Percentiles rank a stretch among this genome's conserved stretches.
Conservation (phyloP, 2,113 vertebrate species). For the Columbina picui region DNA sequence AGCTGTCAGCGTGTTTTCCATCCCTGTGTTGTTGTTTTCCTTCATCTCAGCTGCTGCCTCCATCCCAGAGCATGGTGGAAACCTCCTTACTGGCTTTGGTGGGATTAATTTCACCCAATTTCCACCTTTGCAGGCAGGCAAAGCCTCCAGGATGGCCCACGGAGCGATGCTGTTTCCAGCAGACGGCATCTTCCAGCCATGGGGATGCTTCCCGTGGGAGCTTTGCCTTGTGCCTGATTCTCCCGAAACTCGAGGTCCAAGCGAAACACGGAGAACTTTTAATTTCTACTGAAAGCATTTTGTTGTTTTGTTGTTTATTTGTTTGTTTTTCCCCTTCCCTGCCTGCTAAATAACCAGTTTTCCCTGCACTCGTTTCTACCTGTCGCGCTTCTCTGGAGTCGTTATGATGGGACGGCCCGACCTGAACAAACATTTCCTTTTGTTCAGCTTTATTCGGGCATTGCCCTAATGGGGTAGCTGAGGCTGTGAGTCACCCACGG, state of each 20-base stretch:
- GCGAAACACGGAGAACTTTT: rapidly evolving
- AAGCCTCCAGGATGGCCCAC: neutral
- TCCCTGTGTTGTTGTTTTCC: neutral
- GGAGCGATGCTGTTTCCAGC: rapidly evolving
- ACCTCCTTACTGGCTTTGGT: neutral
- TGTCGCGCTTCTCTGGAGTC: neutral
- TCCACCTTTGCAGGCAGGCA: rapidly evolving
- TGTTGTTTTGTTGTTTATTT: neutral
- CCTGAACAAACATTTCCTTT: conserved; percentile 28
- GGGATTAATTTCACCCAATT: rapidly evolving
- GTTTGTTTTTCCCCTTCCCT: neutral
- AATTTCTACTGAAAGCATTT: neutral
- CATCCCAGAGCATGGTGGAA: rapidly evolving
- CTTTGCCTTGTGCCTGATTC: neutral
- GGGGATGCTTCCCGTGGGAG: neutral
- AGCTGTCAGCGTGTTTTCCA: rapidly evolving
- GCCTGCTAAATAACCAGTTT: conserved; percentile 45
- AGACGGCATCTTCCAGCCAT: neutral
- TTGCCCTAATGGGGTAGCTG: neutral
- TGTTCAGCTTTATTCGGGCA: neutral
- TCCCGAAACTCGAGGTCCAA: neutral
- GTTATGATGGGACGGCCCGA: conserved; percentile 6
- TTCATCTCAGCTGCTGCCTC: neutral
- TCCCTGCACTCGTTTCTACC: conserved; percentile 17
- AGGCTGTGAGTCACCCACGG: neutral